phyloP scores from a whole-genome alignment of 2,888 invertebrate species.

The Yponomeuta malinellus region DNA sequence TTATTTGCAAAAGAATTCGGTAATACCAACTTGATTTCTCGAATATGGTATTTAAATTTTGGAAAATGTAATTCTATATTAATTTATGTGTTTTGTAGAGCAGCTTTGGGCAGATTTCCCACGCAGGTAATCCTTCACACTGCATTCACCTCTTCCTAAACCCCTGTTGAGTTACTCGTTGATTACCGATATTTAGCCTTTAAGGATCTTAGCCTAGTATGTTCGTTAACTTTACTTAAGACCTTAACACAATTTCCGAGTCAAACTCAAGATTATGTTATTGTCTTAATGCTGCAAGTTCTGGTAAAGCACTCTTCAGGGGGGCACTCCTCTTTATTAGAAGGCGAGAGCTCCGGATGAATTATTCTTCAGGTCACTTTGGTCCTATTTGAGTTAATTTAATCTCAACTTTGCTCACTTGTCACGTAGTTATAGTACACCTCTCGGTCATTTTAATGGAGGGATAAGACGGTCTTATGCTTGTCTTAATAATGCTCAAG shows the following conservation, averaged over 20 bases:
- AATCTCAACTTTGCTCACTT: constrained; percentile 51
- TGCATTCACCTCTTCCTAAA: no score
- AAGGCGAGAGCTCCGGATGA: constrained; percentile 54
- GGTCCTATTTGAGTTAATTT: constrained; percentile 70
- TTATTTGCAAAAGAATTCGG: no score
- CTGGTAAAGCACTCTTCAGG: constrained; percentile 58
- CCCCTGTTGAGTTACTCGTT: no score
- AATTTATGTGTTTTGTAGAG: no score
- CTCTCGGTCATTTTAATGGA: constrained; percentile 14
- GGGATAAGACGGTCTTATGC: constrained; percentile 11
- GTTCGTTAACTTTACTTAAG: constrained; percentile 11
- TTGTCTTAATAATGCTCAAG: constrained; percentile 7
- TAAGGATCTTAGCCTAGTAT: no score
- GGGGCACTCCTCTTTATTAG: constrained; percentile 70
- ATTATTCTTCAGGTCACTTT: constrained; percentile 72
- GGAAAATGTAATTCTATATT: no score
- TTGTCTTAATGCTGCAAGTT: constrained; percentile 70
- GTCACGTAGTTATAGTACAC: constrained; percentile 16
- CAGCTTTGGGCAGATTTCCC: no score
- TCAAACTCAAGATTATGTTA: constrained; percentile 51
- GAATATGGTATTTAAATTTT: no score
- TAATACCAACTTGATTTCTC: no score
- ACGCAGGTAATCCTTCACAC: no score
- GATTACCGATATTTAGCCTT: no score
- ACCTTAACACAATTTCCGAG: constrained; percentile 29